Evolutionary conservation across 2,797 vertebrate species (phyloP).

Genomic region (Morelia viridis): DNA sequence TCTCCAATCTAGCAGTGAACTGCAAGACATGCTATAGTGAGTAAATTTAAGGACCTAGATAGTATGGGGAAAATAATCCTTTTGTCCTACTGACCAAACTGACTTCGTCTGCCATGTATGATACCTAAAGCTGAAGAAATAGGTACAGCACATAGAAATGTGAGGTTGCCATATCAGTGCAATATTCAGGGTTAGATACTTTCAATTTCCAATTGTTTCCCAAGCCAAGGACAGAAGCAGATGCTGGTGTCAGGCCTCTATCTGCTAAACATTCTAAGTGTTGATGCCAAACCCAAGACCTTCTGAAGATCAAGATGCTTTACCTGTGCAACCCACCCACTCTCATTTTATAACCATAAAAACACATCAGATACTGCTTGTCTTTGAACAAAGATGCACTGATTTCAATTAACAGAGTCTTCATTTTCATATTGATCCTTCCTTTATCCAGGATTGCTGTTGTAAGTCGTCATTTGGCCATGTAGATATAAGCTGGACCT

Average conservation of each 20-base stretch:
- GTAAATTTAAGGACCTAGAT: neutral
- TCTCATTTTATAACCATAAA: neutral
- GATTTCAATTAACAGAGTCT: neutral
- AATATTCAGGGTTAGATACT: neutral
- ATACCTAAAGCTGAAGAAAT: neutral
- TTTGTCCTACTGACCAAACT: neutral
- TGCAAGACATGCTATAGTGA: neutral
- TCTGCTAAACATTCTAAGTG: neutral
- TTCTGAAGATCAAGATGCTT: neutral
- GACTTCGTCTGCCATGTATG: neutral
- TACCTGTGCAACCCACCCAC: neutral
- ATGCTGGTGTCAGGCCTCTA: neutral
- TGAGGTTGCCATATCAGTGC: neutral
- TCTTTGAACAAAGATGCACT: constrained; percentile 10
- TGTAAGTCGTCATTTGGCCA: constrained; percentile 10
- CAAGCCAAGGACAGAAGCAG: neutral
- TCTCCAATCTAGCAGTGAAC: neutral
- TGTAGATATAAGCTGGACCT: neutral
- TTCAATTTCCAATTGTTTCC: neutral
- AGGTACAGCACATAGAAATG: neutral
- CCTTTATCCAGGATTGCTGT: neutral
- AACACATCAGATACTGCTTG: neutral
- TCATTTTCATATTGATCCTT: constrained; percentile 10
- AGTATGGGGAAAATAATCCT: neutral
- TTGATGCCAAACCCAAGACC: neutral